Evolutionary conservation across 2,113 vertebrate species (phyloP).

Genomic region (Nannobrachium achirus): DNA sequence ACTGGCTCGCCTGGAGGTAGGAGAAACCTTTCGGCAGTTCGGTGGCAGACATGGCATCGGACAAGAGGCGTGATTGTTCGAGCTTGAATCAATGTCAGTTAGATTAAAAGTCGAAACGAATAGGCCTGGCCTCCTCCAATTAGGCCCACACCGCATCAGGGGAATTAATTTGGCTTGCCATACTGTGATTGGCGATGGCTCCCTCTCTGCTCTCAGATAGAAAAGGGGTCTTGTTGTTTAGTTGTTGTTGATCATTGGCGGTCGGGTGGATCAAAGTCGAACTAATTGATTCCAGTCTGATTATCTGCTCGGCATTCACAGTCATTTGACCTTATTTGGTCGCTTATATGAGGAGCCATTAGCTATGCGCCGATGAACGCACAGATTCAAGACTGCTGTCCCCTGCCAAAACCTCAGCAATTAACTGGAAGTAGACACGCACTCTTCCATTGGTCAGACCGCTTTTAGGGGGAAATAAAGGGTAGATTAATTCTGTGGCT

Average conservation of each 20-base stretch:
- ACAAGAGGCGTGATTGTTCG: conserved; percentile 68
- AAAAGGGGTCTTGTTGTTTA: conserved; percentile 65
- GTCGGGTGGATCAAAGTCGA: conserved; percentile 76
- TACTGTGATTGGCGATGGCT: not conserved
- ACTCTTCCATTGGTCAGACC: not conserved
- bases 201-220: not conserved
- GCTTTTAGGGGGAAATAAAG: not conserved
- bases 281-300: conserved; percentile 80
- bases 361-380: conserved; percentile 44
- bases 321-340: conserved; percentile 58
- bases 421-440: not conserved
- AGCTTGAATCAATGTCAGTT: conserved; percentile 71
- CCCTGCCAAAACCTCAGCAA: conserved; percentile 29
- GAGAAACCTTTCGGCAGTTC: conserved; percentile 43
- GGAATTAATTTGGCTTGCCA: conserved; percentile 67
- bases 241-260: conserved; percentile 74
- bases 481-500: not conserved
- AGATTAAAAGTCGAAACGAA: conserved; percentile 76
- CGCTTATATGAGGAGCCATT: conserved; percentile 41
- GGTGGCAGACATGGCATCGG: conserved; percentile 62
- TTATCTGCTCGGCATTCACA: conserved; percentile 75
- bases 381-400: conserved; percentile 25
- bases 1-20: conserved; percentile 52
- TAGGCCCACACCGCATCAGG: conserved; percentile 59
- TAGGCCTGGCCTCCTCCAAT: conserved; percentile 65